Percentiles rank a stretch among this genome's conserved stretches.
phyloP scores from a whole-genome alignment of 1,140 invertebrate genomes.

The Lordiphosa clarofinis region DNA sequence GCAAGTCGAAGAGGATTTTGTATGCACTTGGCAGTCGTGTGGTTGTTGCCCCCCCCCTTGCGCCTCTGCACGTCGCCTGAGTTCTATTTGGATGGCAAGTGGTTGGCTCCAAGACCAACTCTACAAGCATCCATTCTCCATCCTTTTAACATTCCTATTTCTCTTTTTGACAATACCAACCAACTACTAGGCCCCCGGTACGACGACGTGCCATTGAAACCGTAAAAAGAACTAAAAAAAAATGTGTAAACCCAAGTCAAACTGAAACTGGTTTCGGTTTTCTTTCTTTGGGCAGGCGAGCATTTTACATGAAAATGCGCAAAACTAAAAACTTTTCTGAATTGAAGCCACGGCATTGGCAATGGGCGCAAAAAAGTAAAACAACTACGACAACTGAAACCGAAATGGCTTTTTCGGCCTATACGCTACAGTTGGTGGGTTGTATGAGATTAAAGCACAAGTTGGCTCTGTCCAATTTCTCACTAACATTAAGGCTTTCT shows the following conservation, averaged over 20 bases:
- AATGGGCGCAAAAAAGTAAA: conserved; percentile 13
- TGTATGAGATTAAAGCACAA: too few species aligned
- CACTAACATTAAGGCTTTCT: too few species aligned
- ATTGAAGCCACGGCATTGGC: conserved; percentile 30
- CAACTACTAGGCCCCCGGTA: conserved; percentile 39
- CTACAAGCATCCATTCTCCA: conserved; percentile 4
- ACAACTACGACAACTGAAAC: too few species aligned
- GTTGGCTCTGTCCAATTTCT: too few species aligned
- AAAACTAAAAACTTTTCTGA: conserved; percentile 56
- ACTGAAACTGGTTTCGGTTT: conserved; percentile 64
- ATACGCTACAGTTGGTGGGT: too few species aligned
- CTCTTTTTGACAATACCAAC: conserved; percentile 53
- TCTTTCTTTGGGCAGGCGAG: conserved; percentile 37
- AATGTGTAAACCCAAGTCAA: conserved; percentile 33
- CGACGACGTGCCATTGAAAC: conserved; percentile 59
- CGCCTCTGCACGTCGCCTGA: conserved; percentile 16
- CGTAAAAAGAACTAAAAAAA: conserved; percentile 41
- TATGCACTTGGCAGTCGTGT: conserved; percentile 4
- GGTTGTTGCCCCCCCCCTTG: too few species aligned
- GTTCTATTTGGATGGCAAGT: conserved; percentile 46
- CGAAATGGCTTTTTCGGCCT: too few species aligned
- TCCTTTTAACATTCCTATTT: conserved; percentile 66
- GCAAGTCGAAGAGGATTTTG: conserved; percentile 40
- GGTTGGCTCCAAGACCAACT: conserved; percentile 18
- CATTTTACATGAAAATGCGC: conserved; percentile 68